These are phyloP conservation scores for Stenchaetothrips biformis DNA, from an alignment of 2,888 invertebrate genomes.

Conservation along the genomic window DNA sequence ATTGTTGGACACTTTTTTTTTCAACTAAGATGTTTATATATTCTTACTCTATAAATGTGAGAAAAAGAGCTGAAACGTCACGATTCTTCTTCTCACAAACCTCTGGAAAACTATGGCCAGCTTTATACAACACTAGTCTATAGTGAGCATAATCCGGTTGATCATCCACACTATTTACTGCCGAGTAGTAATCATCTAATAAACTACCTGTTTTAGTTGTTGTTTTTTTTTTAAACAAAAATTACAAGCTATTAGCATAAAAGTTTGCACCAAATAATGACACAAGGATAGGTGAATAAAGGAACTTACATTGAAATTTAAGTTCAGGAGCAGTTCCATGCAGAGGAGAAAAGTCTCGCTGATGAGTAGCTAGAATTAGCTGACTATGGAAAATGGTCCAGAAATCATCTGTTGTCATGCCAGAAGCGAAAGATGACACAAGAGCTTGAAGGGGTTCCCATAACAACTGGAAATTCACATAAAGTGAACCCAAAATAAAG, in stretches of 20 bases:
- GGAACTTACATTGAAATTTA: slow-evolving; percentile 29
- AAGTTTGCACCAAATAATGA: not conserved
- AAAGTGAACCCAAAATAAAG: slow-evolving; percentile 76
- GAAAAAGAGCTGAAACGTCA: slow-evolving; percentile 72
- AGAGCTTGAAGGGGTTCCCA: slow-evolving; percentile 81
- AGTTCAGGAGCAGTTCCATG: not conserved
- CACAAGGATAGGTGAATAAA: not conserved
- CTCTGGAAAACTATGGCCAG: slow-evolving; percentile 57
- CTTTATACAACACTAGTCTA: slow-evolving; percentile 75
- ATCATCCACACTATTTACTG: slow-evolving; percentile 47
- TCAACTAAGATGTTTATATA: slow-evolving; percentile 40
- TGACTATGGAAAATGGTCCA: slow-evolving; percentile 66
- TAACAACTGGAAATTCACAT: slow-evolving; percentile 79
- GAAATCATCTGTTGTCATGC: slow-evolving; percentile 57
- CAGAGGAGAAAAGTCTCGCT: slow-evolving; percentile 26
- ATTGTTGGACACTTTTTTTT: not conserved
- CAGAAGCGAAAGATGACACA: slow-evolving; percentile 67
- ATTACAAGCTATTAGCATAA: not conserved
- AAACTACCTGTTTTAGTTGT: slow-evolving; percentile 38
- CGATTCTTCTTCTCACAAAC: slow-evolving; percentile 75
- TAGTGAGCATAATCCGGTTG: slow-evolving; percentile 70
- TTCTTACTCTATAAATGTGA: slow-evolving; percentile 69
- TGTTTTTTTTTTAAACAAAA: not conserved
- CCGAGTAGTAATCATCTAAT: slow-evolving; percentile 41
- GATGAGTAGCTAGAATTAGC: slow-evolving; percentile 43